Base-by-base conservation (phyloP, 1,140 invertebrate genomes). In the Brachionus rotundiformis region DNA sequence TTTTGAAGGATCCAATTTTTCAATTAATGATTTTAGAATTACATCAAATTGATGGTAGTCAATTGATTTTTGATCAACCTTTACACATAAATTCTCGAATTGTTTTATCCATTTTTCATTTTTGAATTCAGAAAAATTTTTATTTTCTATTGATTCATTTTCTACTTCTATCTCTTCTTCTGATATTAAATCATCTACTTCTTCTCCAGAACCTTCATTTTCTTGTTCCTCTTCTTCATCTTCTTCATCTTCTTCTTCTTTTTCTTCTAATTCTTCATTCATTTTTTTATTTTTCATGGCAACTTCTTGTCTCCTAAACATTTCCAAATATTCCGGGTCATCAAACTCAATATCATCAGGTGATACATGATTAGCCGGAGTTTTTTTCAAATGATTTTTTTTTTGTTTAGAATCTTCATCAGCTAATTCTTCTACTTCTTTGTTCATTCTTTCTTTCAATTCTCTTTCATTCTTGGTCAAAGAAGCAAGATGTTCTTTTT, bases 401-500 rank as follows among this genome's bases (percentile, higher is more conserved):
- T 79, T 54, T 33, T 27, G 25, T 1, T 31, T 79, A 4, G 25
- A 5, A 23, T 79, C 47, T 41, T 79, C 76, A 19, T 33, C 47
- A 13, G 16, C 11, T 29, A 29, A 23, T 8, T 73, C 68, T 73
- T 73, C 68, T 11, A 73, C 39, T 61, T 79, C 76, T 59, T 16
- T 47, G 31, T 16, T 65, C 68, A 82, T 54, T 27, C 39, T 39
- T 36, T 61, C 73, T 11, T 16, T 61, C 23, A 47, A 16, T 63
- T 68, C 82, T 83, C 86, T 90, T 89, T 95, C 94, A 33, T 95
- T 87, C 85, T 92, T 91, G 84, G 93, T 92, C n/a, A 95, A 87
- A 83, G 90, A 91, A 82, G 92, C 91, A 83, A 91, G 92, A 85
- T 95, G 93, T 87, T 94, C 92, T 85, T 91, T 91, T 5, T 91